Evolutionary conservation across 1,140 invertebrate genomes (phyloP).

Genomic region (Rhopalosiphum padi): DNA sequence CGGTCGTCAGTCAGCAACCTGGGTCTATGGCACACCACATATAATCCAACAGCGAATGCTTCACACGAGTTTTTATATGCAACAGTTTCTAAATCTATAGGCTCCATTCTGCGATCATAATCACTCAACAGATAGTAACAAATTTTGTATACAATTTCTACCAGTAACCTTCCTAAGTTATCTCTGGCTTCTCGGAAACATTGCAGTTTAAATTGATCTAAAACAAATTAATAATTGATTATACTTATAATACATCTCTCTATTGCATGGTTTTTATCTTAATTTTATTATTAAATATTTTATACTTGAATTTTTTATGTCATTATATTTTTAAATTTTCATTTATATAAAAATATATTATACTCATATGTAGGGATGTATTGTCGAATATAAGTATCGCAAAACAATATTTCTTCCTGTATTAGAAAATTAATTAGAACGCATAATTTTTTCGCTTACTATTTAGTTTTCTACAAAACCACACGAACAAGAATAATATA

Average conservation of each 20-base stretch:
- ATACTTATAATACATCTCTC: neutral
- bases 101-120: slow-evolving; percentile 66
- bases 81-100: slow-evolving; percentile 66
- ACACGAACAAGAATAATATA: no score
- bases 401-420: no score
- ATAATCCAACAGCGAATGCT: slow-evolving; percentile 66
- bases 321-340: neutral
- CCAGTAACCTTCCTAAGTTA: slow-evolving; percentile 64
- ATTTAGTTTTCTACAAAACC: no score
- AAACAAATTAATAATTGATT: neutral
- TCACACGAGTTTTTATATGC: slow-evolving; percentile 65
- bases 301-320: neutral
- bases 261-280: neutral
- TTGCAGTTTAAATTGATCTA: slow-evolving; percentile 61
- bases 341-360: neutral
- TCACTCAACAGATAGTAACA: slow-evolving; percentile 67
- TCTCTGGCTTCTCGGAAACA: slow-evolving; percentile 66
- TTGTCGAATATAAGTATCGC: no score
- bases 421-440: no score
- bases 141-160: slow-evolving; percentile 64
- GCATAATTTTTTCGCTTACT: no score
- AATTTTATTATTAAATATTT: neutral
- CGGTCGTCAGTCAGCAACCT: slow-evolving; percentile 61
- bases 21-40: slow-evolving; percentile 66
- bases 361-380: no score